Base-by-base conservation (phyloP, 64 coral and sea anemone species). In the Anthopleura sola region DNA sequence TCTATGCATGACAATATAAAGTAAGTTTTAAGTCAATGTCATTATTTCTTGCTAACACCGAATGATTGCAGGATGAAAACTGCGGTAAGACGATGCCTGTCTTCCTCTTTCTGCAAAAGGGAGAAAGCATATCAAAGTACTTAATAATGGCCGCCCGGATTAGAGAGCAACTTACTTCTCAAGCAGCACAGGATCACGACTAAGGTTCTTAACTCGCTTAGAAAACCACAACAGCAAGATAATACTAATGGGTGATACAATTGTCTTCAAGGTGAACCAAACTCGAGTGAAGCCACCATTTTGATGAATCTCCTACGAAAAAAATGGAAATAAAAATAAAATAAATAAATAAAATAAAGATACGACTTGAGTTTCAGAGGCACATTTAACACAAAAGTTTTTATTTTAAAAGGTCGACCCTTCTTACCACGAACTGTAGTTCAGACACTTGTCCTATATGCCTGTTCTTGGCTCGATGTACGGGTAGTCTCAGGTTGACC, bases 251-350 rank as follows among this genome's bases (percentile, higher is more conserved):
- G 93, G 84, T 23, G 89, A 50, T 15, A 99, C 84, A 39, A 95
- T 81, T 24, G 87, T 99, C 90, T 99, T 99, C 84, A 99, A 85
- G 20, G 90, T 85, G 66, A 99, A 99, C 97, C 97, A 99, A 16
- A 87, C 77, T 16, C 55, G 50, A 12, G 97, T 99, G 69, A 99
- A 99, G 46, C 97, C 97, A 39, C 97, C 97, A 90, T 99, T 99
- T 76, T 99, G 97, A 86, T 99, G 97, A 88, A 99, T 99, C 82
- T 99, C 97, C 97, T 99, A n/a, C n/a, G n/a, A n/a, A n/a, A n/a
- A n/a, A n/a, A n/a, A n/a, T n/a, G n/a, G n/a, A n/a, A n/a, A n/a
- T n/a, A 60, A 18, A 75, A 68, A 77, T 28, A 80, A 0, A 83
- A 60, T 5, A 85, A 18, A 55, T 66, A 53, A 53, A n/a, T n/a